These are phyloP conservation scores for Perca fluviatilis DNA, from an alignment of 2,113 vertebrate genomes.

Conservation along the genomic window DNA sequence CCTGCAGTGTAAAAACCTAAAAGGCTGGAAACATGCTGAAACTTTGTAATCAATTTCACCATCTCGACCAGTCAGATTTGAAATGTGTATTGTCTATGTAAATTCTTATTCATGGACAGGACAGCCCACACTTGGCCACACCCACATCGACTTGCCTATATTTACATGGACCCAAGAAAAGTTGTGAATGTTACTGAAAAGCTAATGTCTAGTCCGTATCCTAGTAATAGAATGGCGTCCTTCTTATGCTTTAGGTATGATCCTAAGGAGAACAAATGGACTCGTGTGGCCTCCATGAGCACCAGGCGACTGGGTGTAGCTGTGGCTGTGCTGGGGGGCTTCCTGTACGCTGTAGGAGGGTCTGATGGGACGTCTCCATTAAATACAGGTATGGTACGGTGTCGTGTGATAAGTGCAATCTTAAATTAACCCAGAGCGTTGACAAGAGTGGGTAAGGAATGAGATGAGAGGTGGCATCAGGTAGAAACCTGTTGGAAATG, in stretches of 20 bases:
- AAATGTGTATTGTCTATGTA: too few relatives aligned
- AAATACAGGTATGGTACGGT: conserved; percentile 90
- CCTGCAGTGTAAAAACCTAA: too few relatives aligned
- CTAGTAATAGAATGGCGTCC: not conserved
- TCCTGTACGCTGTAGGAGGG: conserved; percentile 97
- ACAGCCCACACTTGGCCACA: not conserved
- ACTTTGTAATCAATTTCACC: too few relatives aligned
- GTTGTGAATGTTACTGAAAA: not conserved
- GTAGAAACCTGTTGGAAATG: not conserved
- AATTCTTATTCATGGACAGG: too few relatives aligned
- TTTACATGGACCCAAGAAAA: not conserved
- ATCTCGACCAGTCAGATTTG: too few relatives aligned
- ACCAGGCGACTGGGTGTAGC: conserved; percentile 96
- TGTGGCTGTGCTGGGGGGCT: conserved; percentile 96
- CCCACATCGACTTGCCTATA: too few relatives aligned
- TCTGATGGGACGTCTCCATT: conserved; percentile 98
- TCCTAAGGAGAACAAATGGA: conserved; percentile 99
- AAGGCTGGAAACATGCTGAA: too few relatives aligned
- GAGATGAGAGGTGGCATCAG: not conserved
- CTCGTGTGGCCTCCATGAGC: conserved; percentile 98
- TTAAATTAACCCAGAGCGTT: not conserved
- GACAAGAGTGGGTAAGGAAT: not conserved
- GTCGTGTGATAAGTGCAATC: not conserved
- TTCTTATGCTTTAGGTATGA: conserved; percentile 88
- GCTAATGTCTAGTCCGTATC: not conserved